Percentiles rank a stretch among this genome's conserved stretches.
These are phyloP conservation scores for Scophthalmus maximus DNA, from an alignment of 2,113 vertebrate genomes.

Conservation along the genomic window DNA sequence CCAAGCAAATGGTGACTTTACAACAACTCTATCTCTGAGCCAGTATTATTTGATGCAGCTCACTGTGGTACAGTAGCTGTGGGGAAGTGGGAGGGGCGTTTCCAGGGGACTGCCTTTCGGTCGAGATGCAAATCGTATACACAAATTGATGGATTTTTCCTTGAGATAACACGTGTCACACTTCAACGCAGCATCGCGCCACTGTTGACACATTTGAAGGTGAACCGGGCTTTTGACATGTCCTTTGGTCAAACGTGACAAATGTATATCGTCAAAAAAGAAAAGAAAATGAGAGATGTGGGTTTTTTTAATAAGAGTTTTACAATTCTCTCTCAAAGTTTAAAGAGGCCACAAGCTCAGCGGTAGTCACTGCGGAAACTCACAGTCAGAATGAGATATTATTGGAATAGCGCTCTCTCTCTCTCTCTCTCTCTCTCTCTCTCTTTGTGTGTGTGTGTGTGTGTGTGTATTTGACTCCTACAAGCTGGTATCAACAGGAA, in stretches of 20 bases:
- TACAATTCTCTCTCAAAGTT: constrained; percentile 22
- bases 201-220: background rate
- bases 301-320: too few species aligned
- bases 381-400: constrained; percentile 22
- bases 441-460: constrained; percentile 11
- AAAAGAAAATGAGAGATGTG: background rate
- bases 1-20: too few species aligned
- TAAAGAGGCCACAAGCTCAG: constrained; percentile 35
- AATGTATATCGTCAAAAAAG: background rate
- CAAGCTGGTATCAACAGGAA: constrained; percentile 80
- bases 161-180: too few species aligned
- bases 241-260: background rate
- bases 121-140: too few species aligned
- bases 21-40: too few species aligned
- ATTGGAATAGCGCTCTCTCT: constrained; percentile 36
- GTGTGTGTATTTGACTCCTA: constrained; percentile 54
- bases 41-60: too few species aligned
- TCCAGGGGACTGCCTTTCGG: too few species aligned
- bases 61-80: too few species aligned
- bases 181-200: too few species aligned
- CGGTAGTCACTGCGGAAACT: constrained; percentile 27
- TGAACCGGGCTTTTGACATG: background rate
- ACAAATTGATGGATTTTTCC: too few species aligned
- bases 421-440: constrained; percentile 36
- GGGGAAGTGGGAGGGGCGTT: too few species aligned